phyloP scores from a whole-genome alignment of 2,113 vertebrate genomes.

The Loxodonta africana region DNA sequence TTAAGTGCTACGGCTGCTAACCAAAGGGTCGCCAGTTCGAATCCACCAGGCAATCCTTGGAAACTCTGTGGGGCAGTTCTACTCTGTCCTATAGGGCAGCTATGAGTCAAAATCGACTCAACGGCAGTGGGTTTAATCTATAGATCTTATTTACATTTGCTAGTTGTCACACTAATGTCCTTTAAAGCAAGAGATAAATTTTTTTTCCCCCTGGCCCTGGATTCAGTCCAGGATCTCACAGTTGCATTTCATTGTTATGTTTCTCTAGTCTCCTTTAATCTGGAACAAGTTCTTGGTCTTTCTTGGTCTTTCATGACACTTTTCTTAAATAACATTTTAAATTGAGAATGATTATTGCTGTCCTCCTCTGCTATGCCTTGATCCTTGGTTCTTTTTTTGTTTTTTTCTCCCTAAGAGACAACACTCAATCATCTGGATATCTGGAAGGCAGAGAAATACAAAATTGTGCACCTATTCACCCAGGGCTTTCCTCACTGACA shows the following conservation, averaged over 20 bases:
- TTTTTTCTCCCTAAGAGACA: neutral
- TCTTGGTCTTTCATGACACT: neutral
- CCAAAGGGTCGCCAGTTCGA: too few species aligned
- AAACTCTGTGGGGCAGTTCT: too few species aligned
- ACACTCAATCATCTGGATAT: neutral
- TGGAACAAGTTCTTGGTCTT: neutral
- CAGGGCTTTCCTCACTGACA: neutral
- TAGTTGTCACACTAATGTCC: neutral
- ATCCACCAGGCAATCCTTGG: too few species aligned
- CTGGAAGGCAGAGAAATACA: neutral
- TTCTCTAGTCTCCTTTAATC: conserved; percentile 1
- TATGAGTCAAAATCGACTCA: too few species aligned
- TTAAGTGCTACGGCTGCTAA: too few species aligned
- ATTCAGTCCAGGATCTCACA: neutral
- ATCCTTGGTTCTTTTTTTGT: neutral
- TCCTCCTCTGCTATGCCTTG: neutral
- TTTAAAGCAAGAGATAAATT: neutral
- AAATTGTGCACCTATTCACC: neutral
- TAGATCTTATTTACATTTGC: neutral
- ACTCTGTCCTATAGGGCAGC: too few species aligned
- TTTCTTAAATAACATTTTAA: neutral
- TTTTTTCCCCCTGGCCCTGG: neutral
- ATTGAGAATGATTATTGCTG: neutral
- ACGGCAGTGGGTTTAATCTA: neutral
- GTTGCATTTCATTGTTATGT: neutral